Evolutionary conservation across 2,888 invertebrate genomes (phyloP).

Genomic region (Caenorhabditis sp.): DNA sequence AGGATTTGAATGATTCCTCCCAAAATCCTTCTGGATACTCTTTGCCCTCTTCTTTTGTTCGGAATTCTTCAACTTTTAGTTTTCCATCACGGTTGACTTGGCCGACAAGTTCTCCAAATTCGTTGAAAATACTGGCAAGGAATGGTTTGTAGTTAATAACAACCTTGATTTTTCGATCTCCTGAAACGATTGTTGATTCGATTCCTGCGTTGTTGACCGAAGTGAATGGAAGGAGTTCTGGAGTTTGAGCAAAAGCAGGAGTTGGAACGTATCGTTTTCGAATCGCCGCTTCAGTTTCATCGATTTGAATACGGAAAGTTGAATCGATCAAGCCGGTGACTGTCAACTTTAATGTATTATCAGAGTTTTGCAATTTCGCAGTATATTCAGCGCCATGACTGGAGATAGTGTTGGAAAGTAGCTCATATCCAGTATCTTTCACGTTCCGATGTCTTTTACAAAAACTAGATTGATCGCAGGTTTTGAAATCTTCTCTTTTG

Average conservation of each 20-base stretch:
- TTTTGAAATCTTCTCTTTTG: slow-evolving; percentile 67
- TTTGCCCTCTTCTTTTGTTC: slow-evolving; percentile 71
- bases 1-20: slow-evolving; percentile 93
- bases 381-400: slow-evolving; percentile 28
- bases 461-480: slow-evolving; percentile 67
- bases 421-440: slow-evolving; percentile 51
- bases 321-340: slow-evolving; percentile 41
- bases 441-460: slow-evolving; percentile 58
- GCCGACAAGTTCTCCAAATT: slow-evolving; percentile 78
- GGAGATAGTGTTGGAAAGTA: slow-evolving; percentile 31
- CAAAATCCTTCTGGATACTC: slow-evolving; percentile 79
- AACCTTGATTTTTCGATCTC: slow-evolving; percentile 44
- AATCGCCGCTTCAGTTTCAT: slow-evolving; percentile 48
- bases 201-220: slow-evolving; percentile 33
- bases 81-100: slow-evolving; percentile 88
- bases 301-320: slow-evolving; percentile 51
- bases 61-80: slow-evolving; percentile 85
- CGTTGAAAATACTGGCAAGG: slow-evolving; percentile 81
- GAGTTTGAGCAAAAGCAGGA: slow-evolving; percentile 40
- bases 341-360: slow-evolving; percentile 41
- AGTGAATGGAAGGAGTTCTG: slow-evolving; percentile 34
- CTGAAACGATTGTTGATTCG: slow-evolving; percentile 30
- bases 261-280: slow-evolving; percentile 48
- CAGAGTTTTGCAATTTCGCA: slow-evolving; percentile 29
- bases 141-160: slow-evolving; percentile 78